Base-by-base conservation (phyloP, 2,888 invertebrate species). In the Therioaphis trifolii region DNA sequence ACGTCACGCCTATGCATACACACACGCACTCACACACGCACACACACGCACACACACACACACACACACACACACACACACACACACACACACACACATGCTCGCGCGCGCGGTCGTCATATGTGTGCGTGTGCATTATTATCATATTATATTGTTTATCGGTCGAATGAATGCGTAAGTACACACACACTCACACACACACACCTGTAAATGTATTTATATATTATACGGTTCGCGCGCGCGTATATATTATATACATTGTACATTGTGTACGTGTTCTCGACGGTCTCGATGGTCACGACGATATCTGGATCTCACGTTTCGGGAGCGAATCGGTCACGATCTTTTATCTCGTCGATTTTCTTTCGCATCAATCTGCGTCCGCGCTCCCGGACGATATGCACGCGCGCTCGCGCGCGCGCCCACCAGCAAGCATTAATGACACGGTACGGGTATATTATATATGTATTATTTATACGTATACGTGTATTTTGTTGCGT, bases 311-410 rank as follows among this genome's bases (percentile, higher is more conserved):
- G 35, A 49, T 63, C 72, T 72, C 80, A 72, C 80, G 80, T 82
- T 82, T 82, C 80, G 72, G 80, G 80, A 82, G 72, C 80, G 72
- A 82, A 72, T 72, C 80, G 80, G 72, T 82, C 80, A 82, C 80
- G 80, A 72, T 72, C 68, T 27, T 27, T 52, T 43, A 24, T 61
- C 63, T 46, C 74, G 61, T 3, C 27, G 24, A 1, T 21, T 27
- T 61, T 40, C 35, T 15, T 40, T 43, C 46, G n/a, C n/a, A n/a
- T n/a, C n/a, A n/a, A n/a, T n/a, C n/a, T n/a, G n/a, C n/a, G n/a
- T 29, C 18, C 63, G 76, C 58, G 58, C 40, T 75, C 27, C 46
- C 61, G 58, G n/a, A 52, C n/a, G 12, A 9, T 7, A n/a, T 12
- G 27, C 27, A 2, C 24, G 27, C 61, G 24, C 61, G 52, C n/a